These are phyloP conservation scores for Anthoscopus minutus DNA, from an alignment of 2,113 vertebrate species.

Conservation along the genomic window DNA sequence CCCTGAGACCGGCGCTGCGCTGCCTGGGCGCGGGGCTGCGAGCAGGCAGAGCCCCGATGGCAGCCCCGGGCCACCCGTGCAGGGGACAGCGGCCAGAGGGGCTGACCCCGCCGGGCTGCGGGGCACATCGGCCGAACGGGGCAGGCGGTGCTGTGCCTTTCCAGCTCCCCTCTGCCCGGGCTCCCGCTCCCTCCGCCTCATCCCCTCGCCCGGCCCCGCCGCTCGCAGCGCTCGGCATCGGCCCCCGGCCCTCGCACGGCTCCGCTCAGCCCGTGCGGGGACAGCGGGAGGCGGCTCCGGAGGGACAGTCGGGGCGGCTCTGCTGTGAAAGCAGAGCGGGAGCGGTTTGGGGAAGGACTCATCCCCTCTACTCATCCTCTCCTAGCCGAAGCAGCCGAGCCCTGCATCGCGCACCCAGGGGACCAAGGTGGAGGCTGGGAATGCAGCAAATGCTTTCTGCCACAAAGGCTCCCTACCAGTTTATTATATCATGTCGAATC, in stretches of 20 bases:
- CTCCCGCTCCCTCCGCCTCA: too few relatives aligned
- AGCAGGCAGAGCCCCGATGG: conserved; percentile 47
- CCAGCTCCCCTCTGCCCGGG: too few relatives aligned
- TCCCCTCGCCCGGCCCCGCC: neutral
- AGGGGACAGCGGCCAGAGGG: conserved; percentile 45
- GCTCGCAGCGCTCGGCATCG: neutral
- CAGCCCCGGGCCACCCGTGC: too few relatives aligned
- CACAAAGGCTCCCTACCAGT: neutral
- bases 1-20: rapidly evolving
- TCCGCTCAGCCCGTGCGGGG: rapidly evolving
- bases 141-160: too few relatives aligned
- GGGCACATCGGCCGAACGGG: too few relatives aligned
- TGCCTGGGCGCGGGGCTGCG: neutral
- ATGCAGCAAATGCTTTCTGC: neutral
- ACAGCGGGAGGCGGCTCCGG: neutral
- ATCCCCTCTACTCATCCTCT: too few relatives aligned
- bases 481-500: neutral
- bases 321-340: neutral
- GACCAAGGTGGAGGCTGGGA: neutral
- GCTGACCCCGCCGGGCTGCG: conserved; percentile 4
- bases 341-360: neutral
- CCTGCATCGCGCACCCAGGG: rapidly evolving
- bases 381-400: neutral
- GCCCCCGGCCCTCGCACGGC: neutral
- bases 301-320: rapidly evolving